Conservation (phyloP, 2,888 invertebrate genomes). For the Euspilapteryx auroguttella region DNA sequence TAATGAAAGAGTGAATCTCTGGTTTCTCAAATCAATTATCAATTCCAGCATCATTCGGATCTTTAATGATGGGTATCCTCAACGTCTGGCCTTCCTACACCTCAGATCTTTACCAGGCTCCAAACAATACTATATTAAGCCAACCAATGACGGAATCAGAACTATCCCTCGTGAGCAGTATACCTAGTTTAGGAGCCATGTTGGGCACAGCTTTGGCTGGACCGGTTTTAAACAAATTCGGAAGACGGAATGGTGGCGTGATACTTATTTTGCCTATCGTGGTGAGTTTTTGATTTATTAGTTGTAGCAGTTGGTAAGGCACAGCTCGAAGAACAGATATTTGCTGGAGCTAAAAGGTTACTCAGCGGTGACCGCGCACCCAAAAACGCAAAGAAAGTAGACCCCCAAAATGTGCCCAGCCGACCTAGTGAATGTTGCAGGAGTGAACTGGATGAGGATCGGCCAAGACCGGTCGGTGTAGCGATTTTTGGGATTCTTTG, state of each 20-base stretch:
- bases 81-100: constrained; percentile 65
- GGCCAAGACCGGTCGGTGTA: too few species aligned
- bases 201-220: constrained; percentile 45
- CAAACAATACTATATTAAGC: constrained; percentile 31
- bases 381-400: too few species aligned
- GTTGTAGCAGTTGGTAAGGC: too few species aligned
- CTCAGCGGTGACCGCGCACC: too few species aligned
- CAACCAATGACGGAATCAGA: constrained; percentile 44
- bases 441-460: too few species aligned
- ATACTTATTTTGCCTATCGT: constrained; percentile 50
- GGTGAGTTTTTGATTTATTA: constrained; percentile 18
- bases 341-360: too few species aligned
- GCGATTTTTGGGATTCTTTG: too few species aligned
- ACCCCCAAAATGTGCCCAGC: too few species aligned
- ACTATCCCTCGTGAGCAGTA: constrained; percentile 55
- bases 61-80: constrained; percentile 23
- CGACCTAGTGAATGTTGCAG: too few species aligned
- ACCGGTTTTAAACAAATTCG: constrained; percentile 40
- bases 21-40: too few species aligned
- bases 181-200: constrained; percentile 58
- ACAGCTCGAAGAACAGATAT: too few species aligned
- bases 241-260: constrained; percentile 55
- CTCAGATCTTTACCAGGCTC: constrained; percentile 31
- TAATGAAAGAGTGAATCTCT: too few species aligned
- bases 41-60: constrained; percentile 31